Evolutionary conservation across 2,113 vertebrate genomes (phyloP), one percentile per base, ranked within the genome.

Genomic region (Takifugu bimaculatus): DNA sequence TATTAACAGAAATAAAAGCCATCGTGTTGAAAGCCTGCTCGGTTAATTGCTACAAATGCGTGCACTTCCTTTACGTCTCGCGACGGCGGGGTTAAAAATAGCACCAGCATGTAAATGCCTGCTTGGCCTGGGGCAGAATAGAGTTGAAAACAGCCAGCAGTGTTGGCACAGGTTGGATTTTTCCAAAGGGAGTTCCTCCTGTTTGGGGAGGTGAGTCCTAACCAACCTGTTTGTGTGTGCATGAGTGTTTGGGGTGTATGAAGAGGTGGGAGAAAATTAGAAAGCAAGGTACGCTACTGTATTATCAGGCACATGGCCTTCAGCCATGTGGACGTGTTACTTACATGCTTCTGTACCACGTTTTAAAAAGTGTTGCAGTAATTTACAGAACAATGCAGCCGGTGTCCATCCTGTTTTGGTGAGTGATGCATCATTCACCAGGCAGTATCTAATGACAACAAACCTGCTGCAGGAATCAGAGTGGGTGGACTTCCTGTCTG

Each of bases 121-220:
- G 85, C 84, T 88, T 81, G 66, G 75, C 81, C 79, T 20, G 1
- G 65, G 84, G 85, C 68, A 55, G 67, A 80, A 72, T 57, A 45
- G 70, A 68, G 69, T 70, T 80, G 82, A 87, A 88, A 87, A 88
- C 83, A 89, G 81, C 75, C 74, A 53, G 79, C 75, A 72, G 74
- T 86, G 77, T 87, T 90, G 89, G 90, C 87, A 87, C 82, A 85
- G 82, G 63, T 74, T 70, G 74, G 57, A 35, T 81, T 87, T 91
- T 90, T 91, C 89, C 88, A 76, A 76, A 79, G 87, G 88, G 89
- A 90, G 83, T 88, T 87, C 83, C 88, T 85, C 77, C 78, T 84
- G 85, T 78, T 82, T 51, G 75, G 75, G 82, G 83, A 89, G 85
- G 88, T 74, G 74, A 86, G 74, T 79, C 82, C 79, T 70, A 50